phyloP scores from a whole-genome alignment of 2,888 invertebrate species.

The Caenorhabditis imperialis region DNA sequence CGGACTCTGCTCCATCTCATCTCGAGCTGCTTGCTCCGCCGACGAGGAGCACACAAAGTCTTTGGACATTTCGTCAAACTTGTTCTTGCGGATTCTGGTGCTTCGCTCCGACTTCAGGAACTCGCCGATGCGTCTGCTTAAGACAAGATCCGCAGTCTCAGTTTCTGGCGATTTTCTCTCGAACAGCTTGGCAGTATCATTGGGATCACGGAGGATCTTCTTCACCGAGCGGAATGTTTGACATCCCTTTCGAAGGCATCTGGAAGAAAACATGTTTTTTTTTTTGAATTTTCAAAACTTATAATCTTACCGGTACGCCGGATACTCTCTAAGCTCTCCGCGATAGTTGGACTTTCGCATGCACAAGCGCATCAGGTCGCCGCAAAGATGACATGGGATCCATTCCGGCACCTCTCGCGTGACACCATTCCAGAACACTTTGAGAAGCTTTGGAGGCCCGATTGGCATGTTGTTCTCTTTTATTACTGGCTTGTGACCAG shows the following conservation, averaged over 20 bases:
- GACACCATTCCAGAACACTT: neutral
- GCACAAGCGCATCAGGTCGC: slow-evolving; percentile 17
- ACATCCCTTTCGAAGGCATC: slow-evolving; percentile 46
- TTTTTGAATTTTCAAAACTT: neutral
- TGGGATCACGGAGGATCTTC: slow-evolving; percentile 2
- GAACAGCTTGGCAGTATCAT: neutral
- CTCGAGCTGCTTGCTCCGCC: neutral
- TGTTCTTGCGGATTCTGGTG: too few species aligned
- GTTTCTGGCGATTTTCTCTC: too few species aligned
- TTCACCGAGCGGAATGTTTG: slow-evolving; percentile 44
- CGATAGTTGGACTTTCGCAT: slow-evolving; percentile 31
- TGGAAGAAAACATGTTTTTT: slow-evolving; percentile 5
- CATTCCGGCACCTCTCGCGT: slow-evolving; percentile 4
- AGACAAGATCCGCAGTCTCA: too few species aligned
- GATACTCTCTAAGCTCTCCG: slow-evolving; percentile 30
- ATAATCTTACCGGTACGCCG: slow-evolving; percentile 32
- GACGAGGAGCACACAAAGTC: neutral
- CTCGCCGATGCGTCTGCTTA: neutral
- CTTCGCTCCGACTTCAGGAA: too few species aligned
- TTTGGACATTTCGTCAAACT: neutral
- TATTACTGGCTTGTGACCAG: neutral
- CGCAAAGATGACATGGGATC: slow-evolving; percentile 17
- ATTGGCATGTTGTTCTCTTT: too few species aligned
- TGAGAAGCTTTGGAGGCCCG: neutral
- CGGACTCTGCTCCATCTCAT: neutral